Conservation (phyloP, 2,113 vertebrate species). For the Argyrosomus japonicus region DNA sequence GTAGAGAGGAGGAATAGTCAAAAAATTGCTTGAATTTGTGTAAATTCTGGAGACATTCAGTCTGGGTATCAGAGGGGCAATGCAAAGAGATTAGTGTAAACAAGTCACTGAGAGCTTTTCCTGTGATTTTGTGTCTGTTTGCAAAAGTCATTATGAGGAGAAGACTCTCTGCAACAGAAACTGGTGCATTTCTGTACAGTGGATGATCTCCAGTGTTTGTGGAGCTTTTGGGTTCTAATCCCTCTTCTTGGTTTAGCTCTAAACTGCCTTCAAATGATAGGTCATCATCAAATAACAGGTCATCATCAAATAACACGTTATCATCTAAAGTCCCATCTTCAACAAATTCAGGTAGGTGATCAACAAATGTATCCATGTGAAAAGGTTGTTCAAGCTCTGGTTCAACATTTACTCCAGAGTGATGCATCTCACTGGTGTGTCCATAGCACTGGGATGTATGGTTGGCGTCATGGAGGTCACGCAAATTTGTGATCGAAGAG, state of each 20-base stretch:
- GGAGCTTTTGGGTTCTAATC: constrained; percentile 6
- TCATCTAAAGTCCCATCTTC: neutral
- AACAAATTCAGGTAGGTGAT: constrained; percentile 23
- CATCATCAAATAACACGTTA: constrained; percentile 5
- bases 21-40: constrained; percentile 37
- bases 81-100: constrained; percentile 33
- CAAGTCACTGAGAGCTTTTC: constrained; percentile 45
- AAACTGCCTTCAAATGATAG: constrained; percentile 15
- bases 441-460: neutral
- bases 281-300: constrained; percentile 18
- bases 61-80: constrained; percentile 25
- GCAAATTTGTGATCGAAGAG: neutral
- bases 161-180: constrained; percentile 47
- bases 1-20: constrained; percentile 7
- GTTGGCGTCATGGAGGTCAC: neutral
- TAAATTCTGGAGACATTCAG: constrained; percentile 23
- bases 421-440: constrained; percentile 8
- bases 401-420: neutral
- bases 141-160: constrained; percentile 39
- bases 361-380: neutral
- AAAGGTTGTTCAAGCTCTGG: neutral
- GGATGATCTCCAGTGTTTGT: constrained; percentile 25
- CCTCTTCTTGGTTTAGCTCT: constrained; percentile 11
- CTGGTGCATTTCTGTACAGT: no score
- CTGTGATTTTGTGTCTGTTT: constrained; percentile 46